phyloP scores from a whole-genome alignment of 2,888 invertebrate genomes.

The Escarpia spicata region DNA sequence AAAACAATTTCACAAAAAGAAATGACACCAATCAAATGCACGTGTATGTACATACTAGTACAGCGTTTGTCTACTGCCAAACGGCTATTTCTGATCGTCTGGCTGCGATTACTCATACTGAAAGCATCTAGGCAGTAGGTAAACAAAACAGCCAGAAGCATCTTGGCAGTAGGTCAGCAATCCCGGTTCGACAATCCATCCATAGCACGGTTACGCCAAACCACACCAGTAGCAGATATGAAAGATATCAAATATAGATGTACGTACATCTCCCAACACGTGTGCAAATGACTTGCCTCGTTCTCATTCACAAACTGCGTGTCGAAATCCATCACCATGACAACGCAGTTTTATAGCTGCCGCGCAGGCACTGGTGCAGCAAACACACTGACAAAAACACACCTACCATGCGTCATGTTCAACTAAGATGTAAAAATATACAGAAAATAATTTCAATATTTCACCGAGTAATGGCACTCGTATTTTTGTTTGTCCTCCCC shows the following conservation, averaged over 20 bases:
- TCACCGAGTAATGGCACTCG: neutral
- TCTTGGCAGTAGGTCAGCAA: neutral
- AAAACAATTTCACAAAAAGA: slow-evolving; percentile 10
- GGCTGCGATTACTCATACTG: neutral
- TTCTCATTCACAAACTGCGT: slow-evolving; percentile 1
- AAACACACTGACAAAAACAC: neutral
- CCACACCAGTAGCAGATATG: neutral
- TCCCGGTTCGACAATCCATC: neutral
- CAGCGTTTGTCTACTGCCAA: neutral
- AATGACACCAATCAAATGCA: neutral
- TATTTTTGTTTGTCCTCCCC: neutral
- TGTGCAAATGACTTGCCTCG: neutral
- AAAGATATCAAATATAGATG: slow-evolving; percentile 7
- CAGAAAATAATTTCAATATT: neutral
- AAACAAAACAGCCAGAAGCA: neutral
- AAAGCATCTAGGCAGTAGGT: neutral
- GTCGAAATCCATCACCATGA: slow-evolving; percentile 9
- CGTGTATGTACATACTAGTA: neutral
- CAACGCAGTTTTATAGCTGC: neutral
- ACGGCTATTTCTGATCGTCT: neutral
- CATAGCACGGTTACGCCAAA: neutral
- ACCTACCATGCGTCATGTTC: neutral
- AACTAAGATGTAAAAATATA: slow-evolving; percentile 11
- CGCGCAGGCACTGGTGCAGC: neutral
- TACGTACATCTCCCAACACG: neutral